Percentiles rank a stretch among this genome's conserved stretches.
phyloP scores from a whole-genome alignment of 1,140 invertebrate species.

The Gryon sp. region DNA sequence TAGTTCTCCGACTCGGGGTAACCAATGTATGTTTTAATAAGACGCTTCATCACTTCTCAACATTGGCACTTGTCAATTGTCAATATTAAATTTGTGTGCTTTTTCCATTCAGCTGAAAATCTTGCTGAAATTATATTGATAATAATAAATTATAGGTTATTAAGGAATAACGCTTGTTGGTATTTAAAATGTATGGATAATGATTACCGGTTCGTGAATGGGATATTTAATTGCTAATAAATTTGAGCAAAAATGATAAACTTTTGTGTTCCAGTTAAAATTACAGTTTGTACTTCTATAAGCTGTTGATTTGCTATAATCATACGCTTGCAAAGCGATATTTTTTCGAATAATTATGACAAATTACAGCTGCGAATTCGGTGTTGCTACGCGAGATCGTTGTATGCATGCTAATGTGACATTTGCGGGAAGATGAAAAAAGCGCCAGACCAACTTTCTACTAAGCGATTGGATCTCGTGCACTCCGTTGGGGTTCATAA shows the following conservation, averaged over 20 bases:
- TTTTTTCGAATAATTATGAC: constrained; percentile 41
- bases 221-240: too few species aligned
- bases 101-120: too few species aligned
- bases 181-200: too few species aligned
- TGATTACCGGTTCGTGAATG: too few species aligned
- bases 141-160: too few species aligned
- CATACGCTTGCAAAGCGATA: too few species aligned
- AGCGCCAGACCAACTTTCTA: constrained; percentile 63
- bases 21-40: constrained; percentile 14
- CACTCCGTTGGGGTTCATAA: constrained; percentile 1
- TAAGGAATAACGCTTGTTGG: too few species aligned
- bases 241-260: too few species aligned
- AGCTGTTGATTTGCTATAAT: too few species aligned
- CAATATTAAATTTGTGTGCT: neutral
- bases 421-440: constrained; percentile 56
- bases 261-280: too few species aligned
- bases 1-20: constrained; percentile 2
- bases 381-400: constrained; percentile 17
- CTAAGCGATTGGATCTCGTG: constrained; percentile 36
- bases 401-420: constrained; percentile 64
- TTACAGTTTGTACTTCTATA: too few species aligned
- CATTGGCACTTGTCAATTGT: neutral
- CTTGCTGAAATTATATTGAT: too few species aligned
- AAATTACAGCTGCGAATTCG: constrained; percentile 19
- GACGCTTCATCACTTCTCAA: constrained; percentile 3